Percentiles rank a stretch among this genome's conserved stretches.
Evolutionary conservation across 2,797 vertebrate genomes (phyloP).

Genomic region (Erpetoichthys calabaricus): DNA sequence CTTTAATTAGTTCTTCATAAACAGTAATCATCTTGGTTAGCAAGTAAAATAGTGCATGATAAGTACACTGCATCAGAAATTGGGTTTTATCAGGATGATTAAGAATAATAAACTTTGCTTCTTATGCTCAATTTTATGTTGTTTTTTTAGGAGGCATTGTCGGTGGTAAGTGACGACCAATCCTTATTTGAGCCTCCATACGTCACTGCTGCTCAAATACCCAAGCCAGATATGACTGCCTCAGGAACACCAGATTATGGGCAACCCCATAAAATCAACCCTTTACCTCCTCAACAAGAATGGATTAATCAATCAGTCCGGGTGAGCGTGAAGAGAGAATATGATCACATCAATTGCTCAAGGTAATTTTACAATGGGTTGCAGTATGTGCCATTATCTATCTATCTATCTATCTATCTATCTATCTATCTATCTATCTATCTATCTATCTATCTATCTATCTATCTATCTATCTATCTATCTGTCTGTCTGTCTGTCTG

Average conservation of each 20-base stretch:
- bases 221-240: constrained; percentile 97
- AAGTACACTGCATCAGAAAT: no score
- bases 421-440: not conserved
- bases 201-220: constrained; percentile 77
- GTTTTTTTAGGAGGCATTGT: constrained; percentile 81
- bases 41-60: no score
- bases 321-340: constrained; percentile 90
- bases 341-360: constrained; percentile 96
- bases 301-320: constrained; percentile 89
- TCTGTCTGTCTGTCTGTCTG: not conserved
- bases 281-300: constrained; percentile 86
- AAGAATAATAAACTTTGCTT: no score
- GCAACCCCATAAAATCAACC: constrained; percentile 94
- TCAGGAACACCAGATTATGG: constrained; percentile 91
- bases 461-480: not conserved
- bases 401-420: constrained; percentile 4
- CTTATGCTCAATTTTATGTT: constrained; percentile 12
- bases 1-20: no score
- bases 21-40: no score
- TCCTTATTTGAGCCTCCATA: constrained; percentile 92
- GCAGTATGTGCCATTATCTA: not conserved
- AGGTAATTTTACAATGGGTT: constrained; percentile 53
- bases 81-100: no score
- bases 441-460: not conserved
- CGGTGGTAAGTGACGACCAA: constrained; percentile 99